phyloP scores from a whole-genome alignment of 2,797 vertebrate species.

The Numenius phaeopus region DNA sequence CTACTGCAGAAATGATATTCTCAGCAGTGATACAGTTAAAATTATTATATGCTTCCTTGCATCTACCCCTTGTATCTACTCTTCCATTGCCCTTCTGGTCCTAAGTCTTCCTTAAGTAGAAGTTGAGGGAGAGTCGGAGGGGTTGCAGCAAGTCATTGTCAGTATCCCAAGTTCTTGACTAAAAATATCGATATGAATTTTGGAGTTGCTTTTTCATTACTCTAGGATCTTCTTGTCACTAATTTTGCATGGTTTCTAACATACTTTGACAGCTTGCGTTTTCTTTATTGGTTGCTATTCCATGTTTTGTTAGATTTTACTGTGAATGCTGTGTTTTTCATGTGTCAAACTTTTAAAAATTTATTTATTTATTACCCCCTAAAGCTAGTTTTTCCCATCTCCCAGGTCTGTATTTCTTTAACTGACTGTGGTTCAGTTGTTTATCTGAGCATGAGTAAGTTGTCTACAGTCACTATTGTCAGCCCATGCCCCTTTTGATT shows the following conservation, averaged over 20 bases:
- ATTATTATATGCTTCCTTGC: not conserved
- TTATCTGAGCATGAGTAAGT: not conserved
- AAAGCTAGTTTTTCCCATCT: not conserved
- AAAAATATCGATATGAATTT: not conserved
- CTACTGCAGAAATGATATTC: not conserved
- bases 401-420: not conserved
- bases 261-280: not conserved
- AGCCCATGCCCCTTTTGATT: not conserved
- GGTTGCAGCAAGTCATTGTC: not conserved
- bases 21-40: not conserved
- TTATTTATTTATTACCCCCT: not conserved
- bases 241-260: not conserved
- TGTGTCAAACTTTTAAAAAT: not conserved
- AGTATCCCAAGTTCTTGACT: not conserved
- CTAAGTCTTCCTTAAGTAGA: not conserved
- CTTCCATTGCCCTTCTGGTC: not conserved
- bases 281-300: not conserved
- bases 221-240: not conserved
- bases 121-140: not conserved
- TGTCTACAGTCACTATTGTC: not conserved
- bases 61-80: not conserved
- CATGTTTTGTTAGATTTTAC: not conserved
- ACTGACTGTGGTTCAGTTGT: not conserved
- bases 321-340: not conserved
- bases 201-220: not conserved